phyloP scores from a whole-genome alignment of 1,140 invertebrate genomes.

The Brevipalpus yothersi region DNA sequence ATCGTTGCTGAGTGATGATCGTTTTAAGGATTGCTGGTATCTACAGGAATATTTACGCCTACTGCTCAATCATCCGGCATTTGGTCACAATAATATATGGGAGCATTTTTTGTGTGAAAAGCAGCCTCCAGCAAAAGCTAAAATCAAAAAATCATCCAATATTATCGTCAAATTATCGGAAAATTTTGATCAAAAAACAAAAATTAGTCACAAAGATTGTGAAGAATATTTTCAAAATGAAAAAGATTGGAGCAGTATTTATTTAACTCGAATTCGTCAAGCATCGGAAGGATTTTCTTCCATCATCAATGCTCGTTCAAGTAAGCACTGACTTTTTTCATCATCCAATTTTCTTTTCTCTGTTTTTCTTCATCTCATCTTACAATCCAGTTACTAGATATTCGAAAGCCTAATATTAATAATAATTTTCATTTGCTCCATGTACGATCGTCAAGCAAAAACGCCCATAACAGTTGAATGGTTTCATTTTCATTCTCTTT shows the following conservation, averaged over 20 bases:
- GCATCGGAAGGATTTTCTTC: slow-evolving; percentile 13
- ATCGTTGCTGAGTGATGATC: slow-evolving; percentile 18
- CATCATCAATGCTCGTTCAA: slow-evolving; percentile 1
- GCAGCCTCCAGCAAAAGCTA: not conserved
- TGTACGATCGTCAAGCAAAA: too few species aligned
- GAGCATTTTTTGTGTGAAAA: not conserved
- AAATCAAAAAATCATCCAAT: not conserved
- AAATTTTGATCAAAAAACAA: not conserved
- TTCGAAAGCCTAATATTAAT: too few species aligned
- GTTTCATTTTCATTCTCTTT: not conserved
- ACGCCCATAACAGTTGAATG: not conserved
- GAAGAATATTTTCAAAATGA: slow-evolving; percentile 25
- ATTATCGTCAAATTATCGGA: not conserved
- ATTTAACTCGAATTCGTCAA: slow-evolving; percentile 17
- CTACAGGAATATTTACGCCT: slow-evolving; percentile 19
- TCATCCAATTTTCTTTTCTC: not conserved
- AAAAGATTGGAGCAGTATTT: slow-evolving; percentile 19
- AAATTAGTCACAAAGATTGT: slow-evolving; percentile 16
- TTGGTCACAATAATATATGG: slow-evolving; percentile 1
- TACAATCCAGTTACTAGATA: too few species aligned
- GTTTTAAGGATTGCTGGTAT: slow-evolving; percentile 21
- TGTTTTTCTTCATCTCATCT: not conserved
- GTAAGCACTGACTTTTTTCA: not conserved
- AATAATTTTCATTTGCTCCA: too few species aligned
- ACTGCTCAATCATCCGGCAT: slow-evolving; percentile 5